phyloP scores from a whole-genome alignment of 2,797 vertebrate genomes.

The Labeo calbasu region DNA sequence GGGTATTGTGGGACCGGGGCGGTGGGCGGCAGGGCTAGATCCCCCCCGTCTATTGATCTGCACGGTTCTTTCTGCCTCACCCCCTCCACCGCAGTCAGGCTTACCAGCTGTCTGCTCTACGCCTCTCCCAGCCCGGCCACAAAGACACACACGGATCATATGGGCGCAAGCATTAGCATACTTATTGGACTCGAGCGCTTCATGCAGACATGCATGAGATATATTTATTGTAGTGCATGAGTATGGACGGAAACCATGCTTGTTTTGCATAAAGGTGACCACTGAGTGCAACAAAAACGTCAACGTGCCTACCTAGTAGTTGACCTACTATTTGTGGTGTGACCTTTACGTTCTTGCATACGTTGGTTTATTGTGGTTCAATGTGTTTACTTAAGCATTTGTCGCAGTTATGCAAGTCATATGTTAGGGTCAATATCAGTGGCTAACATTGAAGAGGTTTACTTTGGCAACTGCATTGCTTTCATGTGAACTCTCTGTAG shows the following conservation, averaged over 20 bases:
- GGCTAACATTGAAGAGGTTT: background rate
- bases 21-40: conserved; percentile 54
- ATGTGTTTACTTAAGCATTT: background rate
- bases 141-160: conserved; percentile 27
- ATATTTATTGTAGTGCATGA: background rate
- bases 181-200: background rate
- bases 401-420: background rate
- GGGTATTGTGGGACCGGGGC: conserved; percentile 54
- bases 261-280: conserved; percentile 7
- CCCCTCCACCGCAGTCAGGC: conserved; percentile 53
- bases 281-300: background rate
- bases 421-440: background rate
- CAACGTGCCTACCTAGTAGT: background rate
- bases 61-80: conserved; percentile 50
- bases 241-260: background rate
- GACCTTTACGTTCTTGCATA: conserved; percentile 1
- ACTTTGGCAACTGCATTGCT: background rate
- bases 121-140: conserved; percentile 53
- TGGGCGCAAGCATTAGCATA: conserved; percentile 24
- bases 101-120: conserved; percentile 66
- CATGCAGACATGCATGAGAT: background rate
- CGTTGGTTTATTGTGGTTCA: background rate
- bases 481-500: background rate
- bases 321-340: conserved; percentile 36
- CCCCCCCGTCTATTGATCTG: conserved; percentile 59